Evolutionary conservation across 2,113 vertebrate species (phyloP).

Genomic region (Oophaga pumilio): DNA sequence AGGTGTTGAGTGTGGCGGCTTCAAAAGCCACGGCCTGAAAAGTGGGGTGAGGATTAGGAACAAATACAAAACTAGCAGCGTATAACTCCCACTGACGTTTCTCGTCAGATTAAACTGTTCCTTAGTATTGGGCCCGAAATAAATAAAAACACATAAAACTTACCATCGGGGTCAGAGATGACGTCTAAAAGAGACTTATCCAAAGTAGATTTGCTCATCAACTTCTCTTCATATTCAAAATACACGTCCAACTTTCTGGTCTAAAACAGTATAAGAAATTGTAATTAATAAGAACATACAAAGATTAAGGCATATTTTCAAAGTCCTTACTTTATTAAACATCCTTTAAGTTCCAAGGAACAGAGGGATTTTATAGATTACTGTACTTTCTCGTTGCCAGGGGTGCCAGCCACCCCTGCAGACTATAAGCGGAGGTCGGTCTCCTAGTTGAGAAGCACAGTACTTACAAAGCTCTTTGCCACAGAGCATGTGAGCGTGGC

Average conservation of each 20-base stretch:
- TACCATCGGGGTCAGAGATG: conserved; percentile 97
- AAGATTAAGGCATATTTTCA: background rate
- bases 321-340: too few species aligned
- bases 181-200: conserved; percentile 97
- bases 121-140: background rate
- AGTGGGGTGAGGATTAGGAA: conserved; percentile 23
- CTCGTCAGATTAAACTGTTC: background rate
- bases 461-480: too few species aligned
- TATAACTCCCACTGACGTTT: conserved; percentile 16
- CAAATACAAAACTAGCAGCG: conserved; percentile 19
- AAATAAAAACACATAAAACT: conserved; percentile 58
- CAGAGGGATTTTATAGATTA: too few species aligned
- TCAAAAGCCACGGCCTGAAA: conserved; percentile 32
- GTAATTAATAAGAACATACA: background rate
- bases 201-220: conserved; percentile 96
- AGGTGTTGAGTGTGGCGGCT: conserved; percentile 45
- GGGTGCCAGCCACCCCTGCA: too few species aligned
- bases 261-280: conserved; percentile 67
- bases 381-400: too few species aligned
- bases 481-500: too few species aligned
- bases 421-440: too few species aligned
- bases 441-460: too few species aligned
- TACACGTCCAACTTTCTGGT: conserved; percentile 93
- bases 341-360: too few species aligned
- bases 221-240: conserved; percentile 97